phyloP scores from a whole-genome alignment of 2,113 vertebrate genomes.

The Pseudopipra pipra region DNA sequence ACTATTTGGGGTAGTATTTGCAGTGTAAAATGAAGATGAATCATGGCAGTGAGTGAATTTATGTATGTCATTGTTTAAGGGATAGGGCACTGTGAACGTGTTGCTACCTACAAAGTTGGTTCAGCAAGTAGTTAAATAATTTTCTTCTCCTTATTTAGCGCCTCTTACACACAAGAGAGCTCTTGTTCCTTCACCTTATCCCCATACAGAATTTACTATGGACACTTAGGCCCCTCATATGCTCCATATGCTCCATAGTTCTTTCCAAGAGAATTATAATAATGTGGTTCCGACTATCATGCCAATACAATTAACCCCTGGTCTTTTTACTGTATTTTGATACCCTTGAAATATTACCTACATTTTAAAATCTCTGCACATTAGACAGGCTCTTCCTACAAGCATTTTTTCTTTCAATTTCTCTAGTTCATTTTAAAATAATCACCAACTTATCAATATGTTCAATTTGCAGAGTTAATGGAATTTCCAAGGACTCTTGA shows the following conservation, averaged over 20 bases:
- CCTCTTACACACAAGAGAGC: constrained; percentile 60
- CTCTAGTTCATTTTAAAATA: constrained; percentile 23
- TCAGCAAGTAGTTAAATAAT: constrained; percentile 59
- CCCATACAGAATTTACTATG: constrained; percentile 61
- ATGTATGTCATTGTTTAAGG: constrained; percentile 4
- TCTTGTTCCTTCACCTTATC: constrained; percentile 65
- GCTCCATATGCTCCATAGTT: constrained; percentile 61
- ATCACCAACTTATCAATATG: constrained; percentile 15
- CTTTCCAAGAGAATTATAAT: constrained; percentile 72
- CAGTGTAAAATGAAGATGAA: neutral
- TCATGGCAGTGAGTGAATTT: neutral
- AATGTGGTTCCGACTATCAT: constrained; percentile 57
- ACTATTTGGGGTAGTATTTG: neutral
- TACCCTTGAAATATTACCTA: constrained; percentile 55
- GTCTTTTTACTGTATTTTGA: constrained; percentile 28
- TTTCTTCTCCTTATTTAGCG: constrained; percentile 46
- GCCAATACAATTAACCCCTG: constrained; percentile 39
- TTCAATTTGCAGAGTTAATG: constrained; percentile 25
- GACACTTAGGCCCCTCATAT: constrained; percentile 54
- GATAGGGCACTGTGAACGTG: neutral
- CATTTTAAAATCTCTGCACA: neutral
- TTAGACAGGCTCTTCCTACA: neutral
- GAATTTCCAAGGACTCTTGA: constrained; percentile 16
- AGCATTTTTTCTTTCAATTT: constrained; percentile 1
- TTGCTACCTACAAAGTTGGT: neutral